Percentiles rank a stretch among this genome's conserved stretches.
Evolutionary conservation across 2,113 vertebrate species (phyloP).

Genomic region (Petroica traversi): DNA sequence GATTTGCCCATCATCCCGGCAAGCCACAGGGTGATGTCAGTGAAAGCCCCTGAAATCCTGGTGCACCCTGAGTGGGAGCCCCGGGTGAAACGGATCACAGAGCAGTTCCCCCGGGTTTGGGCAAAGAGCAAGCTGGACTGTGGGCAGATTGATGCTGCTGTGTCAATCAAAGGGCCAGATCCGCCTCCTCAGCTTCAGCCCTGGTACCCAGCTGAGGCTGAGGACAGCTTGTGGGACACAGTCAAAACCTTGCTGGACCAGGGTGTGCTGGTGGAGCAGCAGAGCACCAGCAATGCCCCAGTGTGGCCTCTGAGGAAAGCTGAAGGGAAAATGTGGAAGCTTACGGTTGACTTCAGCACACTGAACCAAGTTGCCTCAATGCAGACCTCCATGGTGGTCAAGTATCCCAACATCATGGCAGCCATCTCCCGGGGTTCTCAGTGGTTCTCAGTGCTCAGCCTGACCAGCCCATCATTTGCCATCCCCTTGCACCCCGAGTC

Average conservation of each 20-base stretch:
- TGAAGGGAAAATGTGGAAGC: conserved; percentile 21
- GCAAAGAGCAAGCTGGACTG: conserved; percentile 54
- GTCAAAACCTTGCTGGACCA: conserved; percentile 10
- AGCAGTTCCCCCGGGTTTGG: conserved; percentile 45
- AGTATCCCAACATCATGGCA: not conserved
- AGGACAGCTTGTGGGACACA: conserved; percentile 27
- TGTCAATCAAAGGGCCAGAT: not conserved
- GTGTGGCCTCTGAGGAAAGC: conserved; percentile 53
- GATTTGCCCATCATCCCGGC: not conserved
- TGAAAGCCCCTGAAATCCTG: conserved; percentile 46
- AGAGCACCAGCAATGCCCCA: not conserved
- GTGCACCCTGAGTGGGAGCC: conserved; percentile 53
- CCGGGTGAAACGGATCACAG: conserved; percentile 29
- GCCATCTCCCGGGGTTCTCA: not conserved
- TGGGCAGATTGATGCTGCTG: not conserved
- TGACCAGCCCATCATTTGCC: conserved; percentile 13
- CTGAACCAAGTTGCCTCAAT: not conserved
- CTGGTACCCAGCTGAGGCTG: conserved; percentile 19
- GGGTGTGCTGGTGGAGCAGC: conserved; percentile 24
- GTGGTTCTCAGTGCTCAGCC: conserved; percentile 56
- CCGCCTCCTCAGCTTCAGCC: conserved; percentile 21
- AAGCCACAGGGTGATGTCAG: conserved; percentile 44
- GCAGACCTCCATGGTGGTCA: not conserved
- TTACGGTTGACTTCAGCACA: not conserved
- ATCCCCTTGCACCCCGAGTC: conserved; percentile 21